These are phyloP conservation scores for Drosophila suboccidentalis DNA, from an alignment of 2,888 invertebrate genomes.

Conservation along the genomic window DNA sequence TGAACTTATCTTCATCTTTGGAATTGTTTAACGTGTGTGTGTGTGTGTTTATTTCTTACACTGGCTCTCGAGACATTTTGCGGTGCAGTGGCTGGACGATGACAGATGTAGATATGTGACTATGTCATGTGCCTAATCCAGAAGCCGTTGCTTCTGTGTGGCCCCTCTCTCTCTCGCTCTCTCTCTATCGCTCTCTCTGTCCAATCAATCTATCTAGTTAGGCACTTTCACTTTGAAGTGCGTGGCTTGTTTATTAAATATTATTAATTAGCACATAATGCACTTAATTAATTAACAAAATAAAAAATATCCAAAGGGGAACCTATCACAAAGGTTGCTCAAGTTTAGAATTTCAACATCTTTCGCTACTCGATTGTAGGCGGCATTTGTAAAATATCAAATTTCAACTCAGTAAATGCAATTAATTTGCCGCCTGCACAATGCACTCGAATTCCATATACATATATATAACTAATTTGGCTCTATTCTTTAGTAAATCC, in stretches of 20 bases:
- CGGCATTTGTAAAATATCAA: constrained; percentile 54
- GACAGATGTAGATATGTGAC: constrained; percentile 61
- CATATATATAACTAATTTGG: constrained; percentile 62
- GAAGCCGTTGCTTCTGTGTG: constrained; percentile 42
- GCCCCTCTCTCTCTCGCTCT: constrained; percentile 13
- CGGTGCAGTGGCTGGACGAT: constrained; percentile 49
- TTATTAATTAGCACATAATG: constrained; percentile 69
- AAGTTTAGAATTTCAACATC: constrained; percentile 61
- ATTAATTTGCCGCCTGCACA: constrained; percentile 66
- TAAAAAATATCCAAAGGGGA: constrained; percentile 3
- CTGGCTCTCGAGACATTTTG: constrained; percentile 49
- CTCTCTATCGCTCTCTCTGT: not conserved
- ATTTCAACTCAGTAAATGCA: constrained; percentile 67
- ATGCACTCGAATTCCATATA: constrained; percentile 42
- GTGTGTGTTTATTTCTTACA: constrained; percentile 42
- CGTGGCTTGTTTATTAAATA: constrained; percentile 72
- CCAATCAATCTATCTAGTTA: constrained; percentile 7
- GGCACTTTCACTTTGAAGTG: constrained; percentile 12
- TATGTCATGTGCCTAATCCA: constrained; percentile 51
- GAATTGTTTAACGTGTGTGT: constrained; percentile 57
- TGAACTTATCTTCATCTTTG: constrained; percentile 76
- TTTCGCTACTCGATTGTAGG: constrained; percentile 42
- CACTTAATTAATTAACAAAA: constrained; percentile 26
- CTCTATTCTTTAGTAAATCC: constrained; percentile 24
- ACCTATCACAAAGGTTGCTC: constrained; percentile 6